Evolutionary conservation across 2,888 invertebrate species (phyloP), one percentile per base, ranked within the genome.

Genomic region (Agrotis clavis): DNA sequence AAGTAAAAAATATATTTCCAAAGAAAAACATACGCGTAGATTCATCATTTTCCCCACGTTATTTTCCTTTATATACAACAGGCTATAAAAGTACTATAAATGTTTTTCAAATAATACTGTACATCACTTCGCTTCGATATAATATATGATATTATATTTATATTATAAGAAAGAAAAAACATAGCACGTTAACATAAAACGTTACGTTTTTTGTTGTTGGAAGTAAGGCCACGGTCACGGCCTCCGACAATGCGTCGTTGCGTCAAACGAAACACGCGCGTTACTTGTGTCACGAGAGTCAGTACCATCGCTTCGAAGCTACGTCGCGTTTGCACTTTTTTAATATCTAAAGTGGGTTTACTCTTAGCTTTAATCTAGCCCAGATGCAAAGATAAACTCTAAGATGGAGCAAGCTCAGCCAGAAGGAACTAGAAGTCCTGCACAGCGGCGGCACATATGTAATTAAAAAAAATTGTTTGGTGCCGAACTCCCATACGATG

Each of bases 31-130:
- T 30, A 70, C 4, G 19, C 0, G 11, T 6, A 53, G 53, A 59
- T 67, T 16, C 53, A 66, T 73, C 1, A 77, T 63, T 54, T 67
- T 53, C 66, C 66, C 45, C 62, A 74, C 74, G 14, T 35, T 45
- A 66, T 66, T 35, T 62, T 66, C 51, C 48, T 71, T 51, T 74
- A 53, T 63, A 13, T 66, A 57, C 25, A 69, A 18, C 51, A 21
- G 2, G 41, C 74, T 53, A 79, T 76, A 66, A 79, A 65, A 53
- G 4, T 21, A 25, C 47, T 11, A 54, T 61, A 65, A 70, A 79
- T 62, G 41, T 62, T 62, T 41, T 66, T 48, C 62, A 54, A 77
- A 73, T 79, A 66, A 62, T 53, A 59, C 35, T 53, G 30, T 77
- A 67, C 54, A 67, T 80, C 74, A 79, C 4, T 51, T n/a, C 4